Evolutionary conservation across 2,888 invertebrate species (phyloP), one percentile per base, ranked within the genome.

Genomic region (Drosophila quinaria): DNA sequence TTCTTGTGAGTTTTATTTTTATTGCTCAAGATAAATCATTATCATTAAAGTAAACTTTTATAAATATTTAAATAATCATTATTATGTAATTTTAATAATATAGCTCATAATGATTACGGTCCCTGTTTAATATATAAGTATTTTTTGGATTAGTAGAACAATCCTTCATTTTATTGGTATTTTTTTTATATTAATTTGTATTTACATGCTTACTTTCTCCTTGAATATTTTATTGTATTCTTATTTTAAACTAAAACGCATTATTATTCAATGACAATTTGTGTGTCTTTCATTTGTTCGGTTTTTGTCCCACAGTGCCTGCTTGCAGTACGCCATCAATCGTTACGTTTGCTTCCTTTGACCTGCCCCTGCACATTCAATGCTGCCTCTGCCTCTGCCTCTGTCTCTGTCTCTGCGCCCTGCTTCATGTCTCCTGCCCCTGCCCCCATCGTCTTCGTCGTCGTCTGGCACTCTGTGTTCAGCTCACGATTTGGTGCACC

Each of bases 401-500:
- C 29, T n/a, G 9, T n/a, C 35, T 13, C 19, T 17, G 49, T 22
- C 41, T 25, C 22, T 25, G 22, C 22, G 22, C 22, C 22, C 22
- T 25, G 22, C 22, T 25, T 4, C 22, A 15, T 9, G 5, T 22
- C 42, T 4, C 11, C 31, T 13, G 9, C 42, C 10, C 11, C 29
- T 13, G 9, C 8, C 19, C 55, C 17, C 11, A 1, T 13, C 33
- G 6, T 22, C 25, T 5, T 25, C 33, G 6, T 19, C 29, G 49
- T 41, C 69, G 70, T 70, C 49, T 55, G 50, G 50, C 64, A 64
- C 82, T 82, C 71, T 66, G 79, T 80, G 67, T 81, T 73, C 81
- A 61, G 73, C 88, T 85, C 83, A 89, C 90, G 88, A 90, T 91
- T 91, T 91, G 87, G 85, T 90, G 91, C 89, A 91, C 89, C 90